Evolutionary conservation across 2,888 invertebrate genomes (phyloP), one percentile per base, ranked within the genome.

Genomic region (Siphonodentalium dalli): DNA sequence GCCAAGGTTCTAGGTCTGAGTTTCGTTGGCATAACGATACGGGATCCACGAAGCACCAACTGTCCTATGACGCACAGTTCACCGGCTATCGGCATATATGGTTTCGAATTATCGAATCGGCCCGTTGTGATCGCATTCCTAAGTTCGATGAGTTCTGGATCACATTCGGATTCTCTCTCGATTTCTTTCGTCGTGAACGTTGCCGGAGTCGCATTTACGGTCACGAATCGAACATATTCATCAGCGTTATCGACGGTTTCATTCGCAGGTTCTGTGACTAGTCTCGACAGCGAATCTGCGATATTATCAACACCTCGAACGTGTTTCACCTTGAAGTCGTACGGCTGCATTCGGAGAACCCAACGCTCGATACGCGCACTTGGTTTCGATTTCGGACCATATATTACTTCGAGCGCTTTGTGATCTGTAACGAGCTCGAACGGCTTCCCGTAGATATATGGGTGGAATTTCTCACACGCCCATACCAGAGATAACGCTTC

Each of bases 321-420:
- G 26, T 63, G 38, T 13, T 33, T 40, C 1, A 61, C 59, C 2
- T 24, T 41, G 15, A 63, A 63, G 15, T 37, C 34, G 39, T 58
- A 70, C 13, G 55, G 57, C 28, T 63, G 61, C 13, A 71, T 21
- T 23, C 61, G 23, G 7, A 72, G 42, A 8, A 60, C 40, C 68
- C 66, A 69, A 13, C 70, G 33, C 53, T 69, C 65, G 7, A 76
- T 58, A n/a, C 68, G 40, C 1, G 72, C 64, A 54, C 65, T 53
- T 5, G 69, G 67, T 52, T 63, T 69, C 3, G 67, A 66, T 15
- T 21, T 64, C 15, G 58, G 46, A 3, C 57, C 58, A 15, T 66
- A 67, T 11, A 74, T 63, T 13, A 54, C 54, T 29, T 60, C 50
- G 8, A 75, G 34, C 11, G 73, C 67, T 52, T 68, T 67, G 50